Base-by-base conservation (phyloP, 2,888 invertebrate species). In the Sesia apiformis region DNA sequence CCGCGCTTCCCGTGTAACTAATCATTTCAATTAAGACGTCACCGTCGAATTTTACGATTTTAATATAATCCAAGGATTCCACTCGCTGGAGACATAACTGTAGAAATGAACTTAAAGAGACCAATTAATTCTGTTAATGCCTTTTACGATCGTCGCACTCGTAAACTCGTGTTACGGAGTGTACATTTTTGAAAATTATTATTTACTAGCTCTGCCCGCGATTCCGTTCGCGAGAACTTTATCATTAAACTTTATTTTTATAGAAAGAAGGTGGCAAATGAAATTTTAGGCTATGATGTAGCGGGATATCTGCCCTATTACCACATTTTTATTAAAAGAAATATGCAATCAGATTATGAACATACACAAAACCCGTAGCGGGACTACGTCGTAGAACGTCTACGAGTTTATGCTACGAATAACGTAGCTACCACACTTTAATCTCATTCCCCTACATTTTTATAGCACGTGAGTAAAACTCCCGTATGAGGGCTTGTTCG, bases 21-120 rank as follows among this genome's bases (percentile, higher is more conserved):
- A 51, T 53, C 46, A 52, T 57, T 57, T 55, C 55, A 82, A 76
- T 69, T 70, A 72, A 76, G 73, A 69, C 68, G 69, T 69, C 67
- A 56, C 49, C 49, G 54, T 56, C 40, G 52, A 56, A 56, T 52
- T 57, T 57, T 57, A 57, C 58, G 58, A 57, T 57, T 56, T 56
- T 55, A 56, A 58, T 58, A 55, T 53, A 8, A 53, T 46, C 40
- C 8, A 6, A n/a, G 41, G 43, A 52, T 53, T 38, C 6, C 41
- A 52, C 7, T 40, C 52, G 6, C 38, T 38, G 39, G 23, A 41
- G 41, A 42, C 23, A 42, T 52, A 42, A 41, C 52, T 53, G 49
- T 39, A 40, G 49, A 46, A 39, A 8, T 42, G 41, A 51, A 51
- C 42, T 56, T 55, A 51, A 53, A 40, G 41, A 40, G 40, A 6